Evolutionary conservation across 2,797 vertebrate species (phyloP).

Genomic region (Phoxinus dragarum): DNA sequence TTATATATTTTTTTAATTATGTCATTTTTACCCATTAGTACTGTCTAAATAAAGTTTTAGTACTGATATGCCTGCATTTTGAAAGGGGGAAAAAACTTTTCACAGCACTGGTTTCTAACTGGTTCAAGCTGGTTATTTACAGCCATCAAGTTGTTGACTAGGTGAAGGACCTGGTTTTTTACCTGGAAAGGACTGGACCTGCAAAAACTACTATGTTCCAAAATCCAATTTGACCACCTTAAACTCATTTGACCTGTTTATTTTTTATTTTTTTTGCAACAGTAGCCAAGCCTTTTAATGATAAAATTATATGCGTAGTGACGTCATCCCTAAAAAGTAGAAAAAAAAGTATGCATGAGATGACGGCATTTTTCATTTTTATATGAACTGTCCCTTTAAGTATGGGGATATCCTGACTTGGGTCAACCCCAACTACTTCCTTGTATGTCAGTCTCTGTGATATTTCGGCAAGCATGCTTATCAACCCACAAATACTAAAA

Average conservation of each 20-base stretch:
- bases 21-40: neutral
- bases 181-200: neutral
- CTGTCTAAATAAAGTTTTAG: neutral
- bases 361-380: neutral
- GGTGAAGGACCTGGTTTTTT: neutral
- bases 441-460: neutral
- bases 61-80: neutral
- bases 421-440: neutral
- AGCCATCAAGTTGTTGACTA: neutral
- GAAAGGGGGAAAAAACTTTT: neutral
- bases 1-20: neutral
- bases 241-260: too few relatives aligned
- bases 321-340: too few relatives aligned
- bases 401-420: neutral
- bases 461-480: neutral
- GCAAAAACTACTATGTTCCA: neutral
- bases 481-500: conserved; percentile 14
- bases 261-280: neutral
- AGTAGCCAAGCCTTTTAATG: neutral
- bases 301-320: too few relatives aligned
- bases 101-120: neutral
- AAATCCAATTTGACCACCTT: conserved; percentile 3
- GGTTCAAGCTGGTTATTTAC: neutral
- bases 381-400: neutral
- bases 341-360: too few relatives aligned